These are phyloP conservation scores for Reticulitermes speratus DNA, from an alignment of 1,140 invertebrate genomes.

Conservation along the genomic window DNA sequence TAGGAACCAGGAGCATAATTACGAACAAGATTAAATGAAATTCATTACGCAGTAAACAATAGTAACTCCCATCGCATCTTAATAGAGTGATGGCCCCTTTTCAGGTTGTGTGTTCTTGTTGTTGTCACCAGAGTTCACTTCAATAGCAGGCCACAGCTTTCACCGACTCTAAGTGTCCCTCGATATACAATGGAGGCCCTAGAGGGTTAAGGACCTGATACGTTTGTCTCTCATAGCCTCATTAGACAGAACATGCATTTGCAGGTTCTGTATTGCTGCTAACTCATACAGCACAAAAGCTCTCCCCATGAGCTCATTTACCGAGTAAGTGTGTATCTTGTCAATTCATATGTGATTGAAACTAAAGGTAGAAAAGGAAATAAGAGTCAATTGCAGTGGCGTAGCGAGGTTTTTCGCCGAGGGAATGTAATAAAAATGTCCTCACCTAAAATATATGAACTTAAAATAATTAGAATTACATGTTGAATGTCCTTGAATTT, in stretches of 20 bases:
- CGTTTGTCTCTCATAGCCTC: not conserved
- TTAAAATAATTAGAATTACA: no score
- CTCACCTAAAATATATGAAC: no score
- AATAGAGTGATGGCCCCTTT: not conserved
- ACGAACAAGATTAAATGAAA: not conserved
- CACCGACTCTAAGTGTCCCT: not conserved
- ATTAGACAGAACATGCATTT: conserved; percentile 1
- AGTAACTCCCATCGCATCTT: not conserved
- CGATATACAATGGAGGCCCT: not conserved
- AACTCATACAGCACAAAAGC: not conserved
- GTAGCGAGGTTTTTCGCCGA: no score
- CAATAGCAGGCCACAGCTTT: not conserved
- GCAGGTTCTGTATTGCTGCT: not conserved
- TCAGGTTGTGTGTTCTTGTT: not conserved
- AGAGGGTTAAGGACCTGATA: not conserved
- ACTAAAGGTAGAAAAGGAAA: no score
- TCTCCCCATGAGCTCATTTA: not conserved
- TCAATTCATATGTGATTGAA: no score
- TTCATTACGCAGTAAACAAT: not conserved
- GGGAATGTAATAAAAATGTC: no score
- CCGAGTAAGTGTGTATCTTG: no score
- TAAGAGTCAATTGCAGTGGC: no score
- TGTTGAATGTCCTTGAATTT: no score
- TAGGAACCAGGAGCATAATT: not conserved
- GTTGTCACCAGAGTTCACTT: not conserved